Base-by-base conservation (phyloP, 2,113 vertebrate species). In the Trochalopteron elliotii region DNA sequence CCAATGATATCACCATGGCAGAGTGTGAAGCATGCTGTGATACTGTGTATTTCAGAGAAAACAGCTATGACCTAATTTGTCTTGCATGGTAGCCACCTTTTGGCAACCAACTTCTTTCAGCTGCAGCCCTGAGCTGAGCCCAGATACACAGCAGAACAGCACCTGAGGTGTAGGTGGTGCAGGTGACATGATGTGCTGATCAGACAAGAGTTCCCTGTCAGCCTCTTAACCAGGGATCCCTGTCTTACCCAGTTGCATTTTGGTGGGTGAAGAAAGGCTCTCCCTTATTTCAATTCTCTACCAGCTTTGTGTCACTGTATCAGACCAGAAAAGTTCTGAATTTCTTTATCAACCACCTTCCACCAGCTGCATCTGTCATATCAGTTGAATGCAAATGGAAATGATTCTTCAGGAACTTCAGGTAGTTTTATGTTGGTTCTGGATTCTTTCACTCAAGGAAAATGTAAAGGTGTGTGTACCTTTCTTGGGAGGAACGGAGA, bases 371-470 rank as follows among this genome's bases (percentile, higher is more conserved):
- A 22, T 87, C 31, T 86, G 50, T 83, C 71, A 10, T 9, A 39
- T 35, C 79, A 81, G 20, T 31, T 86, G 50, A 90, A 49, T 55
- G 56, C 69, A 68, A 49, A 49, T 71, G 75, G 80, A 65, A 95
- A 71, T 94, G 33, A 39, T 81, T 89, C 65, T 82, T 75, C 67
- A 44, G 80, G 60, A 91, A 5, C 52, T 59, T 37, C 21, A 24
- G n/a, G 57, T 71, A 33, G 71, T 89, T 92, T 92, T 85, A 40
- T 83, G 57, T 55, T 91, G 60, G 87, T 91, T 33, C 13, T 75
- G 69, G 77, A 12, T 91, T 86, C 95, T 93, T 83, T 86, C 37
- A 50, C 30, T 70, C 68, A n/a, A n/a, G 83, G 89, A 91, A 85
- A 85, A 90, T 75, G 75, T 60, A 61, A 90, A 93, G 40, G 56